Base-by-base conservation (phyloP, 2,797 vertebrate genomes). In the Oryzias sinensis region DNA sequence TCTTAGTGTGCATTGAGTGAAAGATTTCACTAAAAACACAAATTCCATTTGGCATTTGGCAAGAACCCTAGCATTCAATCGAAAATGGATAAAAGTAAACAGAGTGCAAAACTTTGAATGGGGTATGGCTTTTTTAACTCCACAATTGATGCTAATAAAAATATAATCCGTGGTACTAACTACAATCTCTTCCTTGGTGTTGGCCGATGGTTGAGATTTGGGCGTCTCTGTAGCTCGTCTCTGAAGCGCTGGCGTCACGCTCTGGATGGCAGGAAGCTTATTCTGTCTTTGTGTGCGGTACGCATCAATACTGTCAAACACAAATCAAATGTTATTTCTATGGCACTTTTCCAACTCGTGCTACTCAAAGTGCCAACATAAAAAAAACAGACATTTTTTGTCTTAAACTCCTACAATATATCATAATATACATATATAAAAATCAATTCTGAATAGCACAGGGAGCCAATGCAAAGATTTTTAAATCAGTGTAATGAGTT, bases 281-380 rank as follows among this genome's bases (percentile, higher is more conserved):
- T 6, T 79, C 62, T 83, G 91, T 24, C 84, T 84, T 73, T 87
- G 90, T 25, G 80, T 87, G 72, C 93, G 91, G 64, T 92, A 93
- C 0, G 90, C 83, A 60, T 92, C 92, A 6, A 93, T 74, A 54
- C 92, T 93, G 84, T 53, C 20, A 56, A 59, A 18, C 24, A 42
- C 22, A 58, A 4, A 18, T 15, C 4, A 56, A 22, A 24, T 8
- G 2, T 22, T 22, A 22, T 22, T 22, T 22, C 20, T 22, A 22
- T 22, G 20, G 20, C 20, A 22, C 20, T 22, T 22, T 22, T 22
- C 20, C 20, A 22, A 22, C 20, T 22, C 20, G 1, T 22, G 20
- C 20, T 22, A 22, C 20, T 22, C 20, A 22, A 22, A 3, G 20
- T 22, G 20, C 20, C 1, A 22, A 2, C 20, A 22, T 22, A 22